These are phyloP conservation scores for Potamarius usumacintae DNA, from an alignment of 2,113 vertebrate genomes.

Conservation along the genomic window DNA sequence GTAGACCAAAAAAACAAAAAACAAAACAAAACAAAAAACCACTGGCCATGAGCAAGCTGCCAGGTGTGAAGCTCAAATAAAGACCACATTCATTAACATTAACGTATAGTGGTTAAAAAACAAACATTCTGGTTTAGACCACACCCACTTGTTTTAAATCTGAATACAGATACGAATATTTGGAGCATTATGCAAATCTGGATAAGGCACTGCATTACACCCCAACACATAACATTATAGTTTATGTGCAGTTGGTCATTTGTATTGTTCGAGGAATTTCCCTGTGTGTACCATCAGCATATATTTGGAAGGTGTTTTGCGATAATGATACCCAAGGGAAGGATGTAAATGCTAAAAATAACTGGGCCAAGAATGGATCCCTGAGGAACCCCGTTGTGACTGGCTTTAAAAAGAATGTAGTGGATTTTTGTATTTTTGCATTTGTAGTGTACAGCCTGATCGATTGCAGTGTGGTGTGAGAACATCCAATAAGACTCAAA, in stretches of 20 bases:
- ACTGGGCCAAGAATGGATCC: background rate
- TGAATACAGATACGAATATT: background rate
- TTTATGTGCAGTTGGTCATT: background rate
- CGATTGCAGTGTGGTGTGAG: background rate
- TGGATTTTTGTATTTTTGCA: background rate
- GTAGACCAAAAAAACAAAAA: background rate
- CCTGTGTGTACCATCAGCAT: background rate
- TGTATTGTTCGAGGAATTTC: background rate
- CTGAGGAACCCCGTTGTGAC: background rate
- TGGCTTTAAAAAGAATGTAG: background rate
- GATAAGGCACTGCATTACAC: background rate
- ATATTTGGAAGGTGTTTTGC: background rate
- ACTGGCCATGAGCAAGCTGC: background rate
- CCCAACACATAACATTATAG: background rate
- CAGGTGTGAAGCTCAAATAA: background rate
- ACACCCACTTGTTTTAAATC: background rate
- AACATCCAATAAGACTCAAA: background rate
- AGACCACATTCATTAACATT: background rate
- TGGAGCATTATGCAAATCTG: background rate
- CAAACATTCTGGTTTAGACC: background rate
- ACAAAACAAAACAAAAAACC: background rate
- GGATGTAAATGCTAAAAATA: background rate
- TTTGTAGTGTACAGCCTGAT: background rate
- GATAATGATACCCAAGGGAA: background rate
- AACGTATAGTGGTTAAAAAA: background rate